Evolutionary conservation across 2,797 vertebrate genomes (phyloP).

Genomic region (Enteromius anoplus): DNA sequence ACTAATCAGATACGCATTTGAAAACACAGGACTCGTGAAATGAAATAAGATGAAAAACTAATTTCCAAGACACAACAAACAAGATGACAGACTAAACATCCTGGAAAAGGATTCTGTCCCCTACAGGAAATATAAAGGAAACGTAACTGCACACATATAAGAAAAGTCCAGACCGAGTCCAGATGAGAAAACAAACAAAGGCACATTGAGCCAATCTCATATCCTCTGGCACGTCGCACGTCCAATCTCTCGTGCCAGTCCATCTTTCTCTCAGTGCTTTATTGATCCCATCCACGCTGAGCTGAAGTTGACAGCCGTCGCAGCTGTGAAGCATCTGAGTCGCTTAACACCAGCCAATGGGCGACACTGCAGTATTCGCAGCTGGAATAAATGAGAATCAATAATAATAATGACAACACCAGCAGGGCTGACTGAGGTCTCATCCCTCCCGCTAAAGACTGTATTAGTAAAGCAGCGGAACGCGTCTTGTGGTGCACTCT

Average conservation of each 20-base stretch:
- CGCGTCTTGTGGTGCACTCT: not conserved
- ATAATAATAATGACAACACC: slow-evolving; percentile 46
- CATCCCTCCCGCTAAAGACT: slow-evolving; percentile 31
- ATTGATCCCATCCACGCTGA: slow-evolving; percentile 35
- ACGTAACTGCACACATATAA: slow-evolving; percentile 25
- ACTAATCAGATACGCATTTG: slow-evolving; percentile 9
- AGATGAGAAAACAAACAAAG: slow-evolving; percentile 26
- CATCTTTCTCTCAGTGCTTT: slow-evolving; percentile 22
- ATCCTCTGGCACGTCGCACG: slow-evolving; percentile 5
- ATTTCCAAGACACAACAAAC: slow-evolving; percentile 17
- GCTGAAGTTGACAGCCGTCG: slow-evolving; percentile 20
- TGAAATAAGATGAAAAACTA: not conserved
- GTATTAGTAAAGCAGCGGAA: slow-evolving; percentile 16
- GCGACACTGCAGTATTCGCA: slow-evolving; percentile 31
- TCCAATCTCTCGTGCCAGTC: not conserved
- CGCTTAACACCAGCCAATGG: not conserved
- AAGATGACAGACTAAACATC: slow-evolving; percentile 8
- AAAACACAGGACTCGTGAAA: not conserved
- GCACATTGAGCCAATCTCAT: not conserved
- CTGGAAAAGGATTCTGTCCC: not conserved
- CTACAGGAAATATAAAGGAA: slow-evolving; percentile 30
- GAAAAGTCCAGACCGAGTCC: slow-evolving; percentile 10
- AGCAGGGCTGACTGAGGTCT: slow-evolving; percentile 21
- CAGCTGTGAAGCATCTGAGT: slow-evolving; percentile 46
- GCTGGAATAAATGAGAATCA: slow-evolving; percentile 52